Evolutionary conservation across 2,797 vertebrate species (phyloP).

Genomic region (Craterocephalus amniculus): DNA sequence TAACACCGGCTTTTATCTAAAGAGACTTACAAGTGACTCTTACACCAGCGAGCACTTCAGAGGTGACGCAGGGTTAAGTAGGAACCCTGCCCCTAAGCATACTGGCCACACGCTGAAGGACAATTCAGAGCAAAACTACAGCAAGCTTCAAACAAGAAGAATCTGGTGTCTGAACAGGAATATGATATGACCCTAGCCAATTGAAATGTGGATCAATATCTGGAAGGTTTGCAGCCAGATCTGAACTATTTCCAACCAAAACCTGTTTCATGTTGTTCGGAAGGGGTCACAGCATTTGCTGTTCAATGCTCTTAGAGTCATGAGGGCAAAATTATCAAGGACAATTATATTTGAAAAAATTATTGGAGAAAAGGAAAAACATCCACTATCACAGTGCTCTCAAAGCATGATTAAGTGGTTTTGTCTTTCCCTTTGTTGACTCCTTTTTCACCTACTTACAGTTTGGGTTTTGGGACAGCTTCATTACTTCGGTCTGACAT

Average conservation of each 20-base stretch:
- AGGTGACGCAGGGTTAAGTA: background rate
- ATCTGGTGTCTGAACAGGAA: background rate
- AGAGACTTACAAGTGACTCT: slow-evolving; percentile 2
- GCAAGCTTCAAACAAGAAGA: background rate
- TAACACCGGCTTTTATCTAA: slow-evolving; percentile 2
- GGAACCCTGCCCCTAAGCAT: background rate
- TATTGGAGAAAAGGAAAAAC: background rate
- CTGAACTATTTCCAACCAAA: background rate
- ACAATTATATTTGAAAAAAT: background rate
- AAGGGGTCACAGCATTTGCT: background rate
- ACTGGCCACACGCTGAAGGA: background rate
- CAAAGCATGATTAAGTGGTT: background rate
- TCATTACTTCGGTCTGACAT: background rate
- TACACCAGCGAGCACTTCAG: background rate
- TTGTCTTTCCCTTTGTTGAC: background rate
- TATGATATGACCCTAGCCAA: background rate
- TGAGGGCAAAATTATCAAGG: background rate
- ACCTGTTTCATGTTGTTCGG: background rate
- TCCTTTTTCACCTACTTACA: background rate
- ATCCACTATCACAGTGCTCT: background rate
- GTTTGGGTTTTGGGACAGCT: background rate
- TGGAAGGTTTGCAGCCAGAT: background rate
- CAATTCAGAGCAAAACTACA: background rate
- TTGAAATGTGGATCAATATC: background rate
- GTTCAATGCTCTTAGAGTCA: background rate